Conservation (phyloP, 2,888 invertebrate species). For the Plemyria rubiginata region DNA sequence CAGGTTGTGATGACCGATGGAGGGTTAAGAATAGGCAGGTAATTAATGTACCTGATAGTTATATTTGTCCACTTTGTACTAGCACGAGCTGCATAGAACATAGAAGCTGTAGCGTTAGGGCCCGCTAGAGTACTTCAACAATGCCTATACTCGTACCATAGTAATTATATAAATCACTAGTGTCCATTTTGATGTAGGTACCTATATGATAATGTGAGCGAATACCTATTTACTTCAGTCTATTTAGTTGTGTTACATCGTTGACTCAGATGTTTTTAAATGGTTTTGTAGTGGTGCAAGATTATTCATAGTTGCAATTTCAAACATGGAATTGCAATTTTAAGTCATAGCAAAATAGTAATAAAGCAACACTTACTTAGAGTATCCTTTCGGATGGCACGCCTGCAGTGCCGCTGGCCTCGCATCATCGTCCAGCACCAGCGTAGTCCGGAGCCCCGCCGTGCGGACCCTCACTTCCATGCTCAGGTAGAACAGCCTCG, state of each 20-base stretch:
- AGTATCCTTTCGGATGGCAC: conserved; percentile 97
- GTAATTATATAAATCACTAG: too few relatives aligned
- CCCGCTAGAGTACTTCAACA: too few relatives aligned
- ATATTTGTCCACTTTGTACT: not conserved
- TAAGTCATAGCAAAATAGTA: too few relatives aligned
- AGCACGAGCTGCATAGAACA: not conserved
- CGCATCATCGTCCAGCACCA: conserved; percentile 94
- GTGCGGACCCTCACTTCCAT: conserved; percentile 97
- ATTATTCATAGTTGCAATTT: too few relatives aligned
- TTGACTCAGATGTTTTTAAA: conserved; percentile 6
- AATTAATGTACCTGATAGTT: not conserved
- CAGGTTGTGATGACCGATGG: conserved; percentile 47
- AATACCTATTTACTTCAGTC: too few relatives aligned
- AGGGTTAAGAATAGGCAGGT: conserved; percentile 42
- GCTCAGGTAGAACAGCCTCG: conserved; percentile 95
- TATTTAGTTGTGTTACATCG: not conserved
- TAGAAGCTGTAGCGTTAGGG: too few relatives aligned
- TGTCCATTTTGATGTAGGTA: too few relatives aligned
- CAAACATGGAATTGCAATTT: too few relatives aligned
- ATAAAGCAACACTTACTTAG: conserved; percentile 86
- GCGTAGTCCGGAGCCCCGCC: conserved; percentile 91
- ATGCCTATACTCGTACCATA: too few relatives aligned
- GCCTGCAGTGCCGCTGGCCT: conserved; percentile 96
- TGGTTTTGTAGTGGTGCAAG: not conserved
- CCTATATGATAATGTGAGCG: not conserved